Evolutionary conservation across 1,140 invertebrate genomes (phyloP).

Genomic region (Drosophila cardini): DNA sequence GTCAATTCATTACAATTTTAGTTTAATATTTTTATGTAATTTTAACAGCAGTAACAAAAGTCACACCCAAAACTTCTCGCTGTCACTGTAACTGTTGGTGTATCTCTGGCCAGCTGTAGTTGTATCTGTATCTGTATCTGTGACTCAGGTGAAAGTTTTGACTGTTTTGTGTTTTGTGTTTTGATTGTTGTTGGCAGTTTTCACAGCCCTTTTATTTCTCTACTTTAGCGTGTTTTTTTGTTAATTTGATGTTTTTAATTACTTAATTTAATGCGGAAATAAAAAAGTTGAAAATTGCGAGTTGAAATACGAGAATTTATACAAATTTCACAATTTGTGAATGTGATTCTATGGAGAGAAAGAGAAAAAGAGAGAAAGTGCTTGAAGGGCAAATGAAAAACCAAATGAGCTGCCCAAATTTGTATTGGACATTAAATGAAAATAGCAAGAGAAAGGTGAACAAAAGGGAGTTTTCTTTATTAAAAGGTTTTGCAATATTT

Average conservation of each 20-base stretch:
- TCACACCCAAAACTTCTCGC: conserved; percentile 31
- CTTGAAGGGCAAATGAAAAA: conserved; percentile 43
- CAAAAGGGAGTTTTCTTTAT: no score
- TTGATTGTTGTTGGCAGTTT: conserved; percentile 37
- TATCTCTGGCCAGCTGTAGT: conserved; percentile 9
- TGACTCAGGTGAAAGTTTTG: conserved; percentile 53
- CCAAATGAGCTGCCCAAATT: conserved; percentile 26
- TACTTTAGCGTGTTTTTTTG: conserved; percentile 21
- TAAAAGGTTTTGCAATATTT: no score
- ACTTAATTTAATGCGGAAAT: conserved; percentile 57
- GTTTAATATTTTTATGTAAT: conserved; percentile 47
- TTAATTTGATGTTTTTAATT: conserved; percentile 44
- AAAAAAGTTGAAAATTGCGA: conserved; percentile 29
- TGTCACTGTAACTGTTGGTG: conserved; percentile 1
- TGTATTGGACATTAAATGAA: conserved; percentile 2
- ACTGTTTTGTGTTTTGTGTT: conserved; percentile 37
- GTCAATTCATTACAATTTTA: conserved; percentile 35
- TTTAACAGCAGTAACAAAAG: conserved; percentile 11
- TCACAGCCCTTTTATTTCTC: conserved; percentile 28
- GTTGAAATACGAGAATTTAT: conserved; percentile 21
- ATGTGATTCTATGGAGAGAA: conserved; percentile 19
- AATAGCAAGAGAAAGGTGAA: neutral
- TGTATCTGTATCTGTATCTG: conserved; percentile 23
- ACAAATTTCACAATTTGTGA: conserved; percentile 3
- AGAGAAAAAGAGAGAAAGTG: conserved; percentile 34